Evolutionary conservation across 2,797 vertebrate species (phyloP), one percentile per base, ranked within the genome.

Genomic region (Poliocrania exsul): DNA sequence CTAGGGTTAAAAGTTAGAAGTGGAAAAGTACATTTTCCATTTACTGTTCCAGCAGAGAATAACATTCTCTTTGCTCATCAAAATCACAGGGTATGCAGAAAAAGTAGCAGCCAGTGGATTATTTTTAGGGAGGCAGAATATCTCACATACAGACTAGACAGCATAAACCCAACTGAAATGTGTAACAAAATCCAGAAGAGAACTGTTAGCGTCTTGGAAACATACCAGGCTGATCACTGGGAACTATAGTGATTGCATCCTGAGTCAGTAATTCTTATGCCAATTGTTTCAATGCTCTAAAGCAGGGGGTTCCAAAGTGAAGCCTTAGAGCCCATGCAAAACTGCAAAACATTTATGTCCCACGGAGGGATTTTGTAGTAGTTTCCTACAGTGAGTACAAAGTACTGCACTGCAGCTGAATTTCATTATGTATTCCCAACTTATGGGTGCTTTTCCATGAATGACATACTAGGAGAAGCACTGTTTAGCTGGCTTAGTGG

Each of bases 341-440:
- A 65, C 61, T 86, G 47, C 49, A 80, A 67, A 94, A 61, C 33
- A 37, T 54, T 79, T 81, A 58, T 72, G 70, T 75, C 82, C 56
- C 93, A 74, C n/a, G 25, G 69, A 90, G 65, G 57, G 25, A 62
- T 90, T 72, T 75, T 91, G 49, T 75, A 83, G 61, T 90, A 47
- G 58, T 90, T 70, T 66, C 23, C 47, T 78, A 72, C 35, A 50
- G 50, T 47, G 73, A 86, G 47, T 61, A n/a, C 54, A 8, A 88
- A 86, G 31, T 79, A 71, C 94, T 88, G 85, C 88, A 90, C 69
- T 96, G 94, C 80, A 91, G 90, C 72, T 93, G 72, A 81, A 95
- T 96, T 89, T 93, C 46, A 57, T 92, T 85, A 71, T 42, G 50
- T 57, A 67, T 62, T 84, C 25, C 62, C 19, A 78, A 74, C 49